These are phyloP conservation scores for Aegotheles bennettii DNA, from an alignment of 2,113 vertebrate species.

Conservation along the genomic window DNA sequence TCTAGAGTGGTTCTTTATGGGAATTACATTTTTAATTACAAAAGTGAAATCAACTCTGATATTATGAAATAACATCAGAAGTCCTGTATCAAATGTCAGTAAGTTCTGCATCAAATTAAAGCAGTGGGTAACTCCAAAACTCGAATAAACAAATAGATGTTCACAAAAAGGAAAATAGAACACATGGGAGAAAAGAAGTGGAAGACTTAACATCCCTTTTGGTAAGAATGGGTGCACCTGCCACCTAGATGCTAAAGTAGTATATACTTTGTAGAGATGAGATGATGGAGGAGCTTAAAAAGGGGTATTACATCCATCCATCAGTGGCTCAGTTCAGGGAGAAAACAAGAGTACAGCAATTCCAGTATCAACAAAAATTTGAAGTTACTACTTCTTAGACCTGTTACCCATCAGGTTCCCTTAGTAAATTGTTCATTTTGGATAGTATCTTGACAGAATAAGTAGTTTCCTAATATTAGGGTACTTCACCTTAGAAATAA, in stretches of 20 bases:
- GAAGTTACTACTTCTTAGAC: background rate
- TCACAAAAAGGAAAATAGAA: background rate
- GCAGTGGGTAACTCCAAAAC: background rate
- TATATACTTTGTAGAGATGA: background rate
- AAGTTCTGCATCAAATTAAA: background rate
- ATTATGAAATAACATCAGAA: background rate
- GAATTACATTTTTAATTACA: background rate
- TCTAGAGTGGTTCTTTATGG: background rate
- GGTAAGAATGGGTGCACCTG: background rate
- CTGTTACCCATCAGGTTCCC: background rate
- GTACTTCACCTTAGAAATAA: background rate
- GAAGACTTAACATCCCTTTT: background rate
- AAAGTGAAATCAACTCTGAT: background rate
- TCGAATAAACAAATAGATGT: background rate
- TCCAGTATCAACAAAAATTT: background rate
- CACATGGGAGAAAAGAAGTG: background rate
- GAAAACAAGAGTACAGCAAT: background rate
- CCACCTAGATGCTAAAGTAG: background rate
- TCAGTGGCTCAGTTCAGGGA: background rate
- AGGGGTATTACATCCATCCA: background rate
- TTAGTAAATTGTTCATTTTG: background rate
- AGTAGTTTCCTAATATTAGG: background rate
- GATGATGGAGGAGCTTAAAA: background rate
- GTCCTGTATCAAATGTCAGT: background rate
- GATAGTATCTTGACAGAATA: background rate